Evolutionary conservation across 2,797 vertebrate genomes (phyloP).

Genomic region (Orestias chungarensis): DNA sequence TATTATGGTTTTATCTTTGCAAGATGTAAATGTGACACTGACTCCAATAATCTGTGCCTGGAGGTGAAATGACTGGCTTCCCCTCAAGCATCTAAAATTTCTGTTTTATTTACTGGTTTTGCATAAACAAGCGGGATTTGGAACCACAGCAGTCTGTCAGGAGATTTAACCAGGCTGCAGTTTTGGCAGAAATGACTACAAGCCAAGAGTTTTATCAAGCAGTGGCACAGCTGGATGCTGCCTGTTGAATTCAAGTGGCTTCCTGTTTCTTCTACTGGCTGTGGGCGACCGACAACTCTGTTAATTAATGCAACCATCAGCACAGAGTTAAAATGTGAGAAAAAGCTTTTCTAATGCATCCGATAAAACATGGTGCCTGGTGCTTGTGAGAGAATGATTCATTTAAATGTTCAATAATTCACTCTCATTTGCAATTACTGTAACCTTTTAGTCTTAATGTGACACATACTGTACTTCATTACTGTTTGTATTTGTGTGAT

Average conservation of each 20-base stretch:
- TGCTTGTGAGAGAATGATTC: conserved; percentile 9
- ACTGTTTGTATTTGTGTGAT: background rate
- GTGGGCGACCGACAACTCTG: conserved; percentile 45
- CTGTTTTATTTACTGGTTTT: conserved; percentile 42
- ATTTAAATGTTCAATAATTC: conserved; percentile 6
- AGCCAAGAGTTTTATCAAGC: conserved; percentile 29
- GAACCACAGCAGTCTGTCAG: conserved; percentile 18
- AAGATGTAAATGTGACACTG: background rate
- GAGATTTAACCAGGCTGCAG: conserved; percentile 28
- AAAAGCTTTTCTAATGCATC: conserved; percentile 33
- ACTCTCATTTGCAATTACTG: conserved; percentile 21
- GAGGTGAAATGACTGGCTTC: background rate
- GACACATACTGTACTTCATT: conserved; percentile 1
- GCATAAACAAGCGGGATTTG: conserved; percentile 45
- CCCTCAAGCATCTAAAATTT: background rate
- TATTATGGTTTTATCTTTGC: background rate
- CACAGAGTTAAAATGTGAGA: conserved; percentile 34
- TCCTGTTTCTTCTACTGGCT: conserved; percentile 27
- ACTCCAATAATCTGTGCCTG: background rate
- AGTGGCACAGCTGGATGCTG: conserved; percentile 52
- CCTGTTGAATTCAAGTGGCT: conserved; percentile 39
- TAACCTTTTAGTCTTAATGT: conserved; percentile 1
- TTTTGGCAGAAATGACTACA: conserved; percentile 26
- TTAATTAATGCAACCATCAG: conserved; percentile 60
- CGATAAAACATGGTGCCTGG: conserved; percentile 19